phyloP scores from a whole-genome alignment of 2,113 vertebrate genomes.

The Orcinus orca region DNA sequence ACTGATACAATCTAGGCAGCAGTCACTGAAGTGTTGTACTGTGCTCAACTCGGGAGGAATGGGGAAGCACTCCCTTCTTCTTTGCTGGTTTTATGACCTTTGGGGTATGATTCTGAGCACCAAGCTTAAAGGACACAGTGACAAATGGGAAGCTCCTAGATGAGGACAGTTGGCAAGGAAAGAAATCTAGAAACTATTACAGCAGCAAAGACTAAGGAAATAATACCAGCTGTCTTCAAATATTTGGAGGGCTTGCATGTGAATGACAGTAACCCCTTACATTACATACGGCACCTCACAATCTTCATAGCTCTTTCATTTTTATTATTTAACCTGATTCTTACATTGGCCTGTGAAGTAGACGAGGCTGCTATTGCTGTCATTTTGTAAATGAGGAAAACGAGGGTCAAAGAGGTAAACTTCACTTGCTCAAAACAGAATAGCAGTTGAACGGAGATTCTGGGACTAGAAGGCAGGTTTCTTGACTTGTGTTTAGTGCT shows the following conservation, averaged over 20 bases:
- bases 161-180: background rate
- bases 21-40: background rate
- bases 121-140: background rate
- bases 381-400: background rate
- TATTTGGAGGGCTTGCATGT: background rate
- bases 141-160: background rate
- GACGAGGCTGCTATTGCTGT: background rate
- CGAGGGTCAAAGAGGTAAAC: background rate
- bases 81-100: background rate
- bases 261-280: background rate
- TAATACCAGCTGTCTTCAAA: background rate
- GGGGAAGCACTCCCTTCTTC: background rate
- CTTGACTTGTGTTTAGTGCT: background rate
- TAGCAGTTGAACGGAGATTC: background rate
- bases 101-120: background rate
- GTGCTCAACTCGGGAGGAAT: background rate
- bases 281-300: background rate
- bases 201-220: background rate
- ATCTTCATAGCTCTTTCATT: background rate
- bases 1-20: background rate
- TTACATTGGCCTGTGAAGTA: background rate
- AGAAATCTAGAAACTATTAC: background rate
- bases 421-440: background rate
- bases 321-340: background rate
- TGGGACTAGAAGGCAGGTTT: background rate